These are phyloP conservation scores for Porites lutea DNA, from an alignment of 64 coral and sea anemone species.

Conservation along the genomic window DNA sequence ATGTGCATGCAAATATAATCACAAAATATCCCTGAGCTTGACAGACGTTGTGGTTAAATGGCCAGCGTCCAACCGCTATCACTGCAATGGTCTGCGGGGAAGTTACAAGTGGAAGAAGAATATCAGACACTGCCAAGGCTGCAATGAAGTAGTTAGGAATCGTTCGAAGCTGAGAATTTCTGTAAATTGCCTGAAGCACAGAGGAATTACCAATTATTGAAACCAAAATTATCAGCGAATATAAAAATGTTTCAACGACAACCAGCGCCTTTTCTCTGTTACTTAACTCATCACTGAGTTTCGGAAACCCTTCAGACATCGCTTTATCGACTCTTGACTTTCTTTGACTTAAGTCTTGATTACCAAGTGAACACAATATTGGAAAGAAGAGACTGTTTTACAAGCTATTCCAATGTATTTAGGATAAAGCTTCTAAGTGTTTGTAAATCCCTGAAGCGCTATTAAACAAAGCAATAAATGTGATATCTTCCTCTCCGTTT, in stretches of 20 bases:
- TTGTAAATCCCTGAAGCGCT: too few relatives aligned
- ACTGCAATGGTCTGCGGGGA: slow-evolving; percentile 19
- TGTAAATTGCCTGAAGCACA: slow-evolving; percentile 31
- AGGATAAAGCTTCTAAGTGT: too few relatives aligned
- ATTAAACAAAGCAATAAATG: too few relatives aligned
- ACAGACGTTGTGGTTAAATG: slow-evolving; percentile 23
- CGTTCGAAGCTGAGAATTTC: slow-evolving; percentile 43
- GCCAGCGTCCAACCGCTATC: slow-evolving; percentile 2
- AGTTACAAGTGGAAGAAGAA: slow-evolving; percentile 35
- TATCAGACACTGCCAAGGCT: slow-evolving; percentile 44
- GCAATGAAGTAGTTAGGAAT: slow-evolving; percentile 52
- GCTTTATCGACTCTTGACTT: too few relatives aligned
- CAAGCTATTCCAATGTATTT: too few relatives aligned
- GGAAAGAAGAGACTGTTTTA: too few relatives aligned
- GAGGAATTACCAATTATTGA: slow-evolving; percentile 34
- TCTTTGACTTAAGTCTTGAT: too few relatives aligned
- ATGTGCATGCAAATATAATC: slow-evolving; percentile 17
- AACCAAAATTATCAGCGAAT: not conserved
- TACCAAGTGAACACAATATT: too few relatives aligned
- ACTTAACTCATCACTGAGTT: not conserved
- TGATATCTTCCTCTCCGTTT: too few relatives aligned
- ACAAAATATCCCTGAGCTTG: slow-evolving; percentile 46
- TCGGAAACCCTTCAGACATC: not conserved
- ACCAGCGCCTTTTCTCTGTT: not conserved
- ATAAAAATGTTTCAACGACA: slow-evolving; percentile 3